A percentile compares a stretch with the other conserved stretches of the same genome.
phyloP scores from a whole-genome alignment of 2,888 invertebrate species.

The Philonicus albiceps region DNA sequence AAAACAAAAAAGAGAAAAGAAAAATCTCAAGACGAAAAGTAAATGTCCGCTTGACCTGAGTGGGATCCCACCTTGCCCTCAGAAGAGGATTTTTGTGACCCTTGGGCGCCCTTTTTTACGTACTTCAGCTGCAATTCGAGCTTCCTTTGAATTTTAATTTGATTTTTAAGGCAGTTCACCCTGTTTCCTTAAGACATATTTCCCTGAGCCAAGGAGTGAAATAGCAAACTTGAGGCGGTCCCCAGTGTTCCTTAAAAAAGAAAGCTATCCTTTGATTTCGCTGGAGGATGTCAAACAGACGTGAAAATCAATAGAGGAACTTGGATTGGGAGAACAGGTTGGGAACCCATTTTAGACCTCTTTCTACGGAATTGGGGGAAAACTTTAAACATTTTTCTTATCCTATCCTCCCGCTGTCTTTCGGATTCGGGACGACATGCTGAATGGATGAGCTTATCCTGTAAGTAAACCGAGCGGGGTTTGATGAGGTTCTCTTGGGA shows the following conservation, averaged over 20 bases:
- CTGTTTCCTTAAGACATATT: neutral
- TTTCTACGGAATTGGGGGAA: neutral
- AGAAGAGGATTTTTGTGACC: neutral
- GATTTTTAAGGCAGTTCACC: neutral
- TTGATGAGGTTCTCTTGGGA: neutral
- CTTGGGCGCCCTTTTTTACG: neutral
- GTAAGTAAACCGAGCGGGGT: neutral
- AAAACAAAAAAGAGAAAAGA: neutral
- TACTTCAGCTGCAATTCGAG: neutral
- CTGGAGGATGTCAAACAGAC: neutral
- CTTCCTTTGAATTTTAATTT: neutral
- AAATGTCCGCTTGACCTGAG: neutral
- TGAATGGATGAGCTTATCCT: neutral
- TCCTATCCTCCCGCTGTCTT: neutral
- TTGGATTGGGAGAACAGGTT: neutral
- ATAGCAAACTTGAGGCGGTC: neutral
- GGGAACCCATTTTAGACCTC: neutral
- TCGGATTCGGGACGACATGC: neutral
- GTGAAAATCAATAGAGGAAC: neutral
- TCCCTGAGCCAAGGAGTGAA: neutral
- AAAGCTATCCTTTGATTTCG: neutral
- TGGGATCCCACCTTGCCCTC: neutral
- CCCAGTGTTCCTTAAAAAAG: neutral
- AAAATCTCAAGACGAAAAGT: neutral
- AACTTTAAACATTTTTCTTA: neutral